These are phyloP conservation scores for Iphiclides podalirius DNA, from an alignment of 2,888 invertebrate genomes.

Conservation along the genomic window DNA sequence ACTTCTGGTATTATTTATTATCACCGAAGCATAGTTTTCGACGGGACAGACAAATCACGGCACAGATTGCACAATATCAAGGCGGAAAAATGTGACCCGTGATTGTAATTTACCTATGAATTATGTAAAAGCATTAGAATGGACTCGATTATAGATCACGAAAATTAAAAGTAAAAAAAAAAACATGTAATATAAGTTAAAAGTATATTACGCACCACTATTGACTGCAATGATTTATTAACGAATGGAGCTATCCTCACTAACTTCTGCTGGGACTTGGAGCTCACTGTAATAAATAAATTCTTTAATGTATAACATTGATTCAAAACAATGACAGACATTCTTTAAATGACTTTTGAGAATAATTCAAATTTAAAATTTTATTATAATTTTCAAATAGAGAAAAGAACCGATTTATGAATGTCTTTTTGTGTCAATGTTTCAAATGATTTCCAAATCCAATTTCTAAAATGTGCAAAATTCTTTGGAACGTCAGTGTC, in stretches of 20 bases:
- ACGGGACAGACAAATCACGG: no score
- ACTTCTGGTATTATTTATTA: no score
- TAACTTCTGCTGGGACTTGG: conserved; percentile 56
- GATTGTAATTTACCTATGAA: no score
- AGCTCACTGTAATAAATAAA: conserved; percentile 33
- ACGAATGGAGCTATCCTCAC: conserved; percentile 61
- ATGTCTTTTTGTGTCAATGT: conserved; percentile 26
- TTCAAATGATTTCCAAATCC: conserved; percentile 43
- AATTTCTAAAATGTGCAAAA: conserved; percentile 37
- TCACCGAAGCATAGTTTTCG: no score
- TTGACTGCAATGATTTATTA: conserved; percentile 37
- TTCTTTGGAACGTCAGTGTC: conserved; percentile 24
- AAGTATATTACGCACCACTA: conserved; percentile 53
- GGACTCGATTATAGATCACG: no score
- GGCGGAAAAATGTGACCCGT: no score
- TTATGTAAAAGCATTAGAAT: no score
- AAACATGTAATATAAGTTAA: no score
- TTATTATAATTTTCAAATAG: conserved; percentile 44
- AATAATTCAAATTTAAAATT: conserved; percentile 20
- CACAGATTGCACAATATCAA: no score
- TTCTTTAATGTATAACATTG: conserved; percentile 27
- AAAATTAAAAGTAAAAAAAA: no score
- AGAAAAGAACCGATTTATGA: conserved; percentile 37
- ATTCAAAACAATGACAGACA: conserved; percentile 35
- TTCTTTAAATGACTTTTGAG: conserved; percentile 24